phyloP scores from a whole-genome alignment of 2,888 invertebrate species.

The Acanthococcus lagerstroemiae region DNA sequence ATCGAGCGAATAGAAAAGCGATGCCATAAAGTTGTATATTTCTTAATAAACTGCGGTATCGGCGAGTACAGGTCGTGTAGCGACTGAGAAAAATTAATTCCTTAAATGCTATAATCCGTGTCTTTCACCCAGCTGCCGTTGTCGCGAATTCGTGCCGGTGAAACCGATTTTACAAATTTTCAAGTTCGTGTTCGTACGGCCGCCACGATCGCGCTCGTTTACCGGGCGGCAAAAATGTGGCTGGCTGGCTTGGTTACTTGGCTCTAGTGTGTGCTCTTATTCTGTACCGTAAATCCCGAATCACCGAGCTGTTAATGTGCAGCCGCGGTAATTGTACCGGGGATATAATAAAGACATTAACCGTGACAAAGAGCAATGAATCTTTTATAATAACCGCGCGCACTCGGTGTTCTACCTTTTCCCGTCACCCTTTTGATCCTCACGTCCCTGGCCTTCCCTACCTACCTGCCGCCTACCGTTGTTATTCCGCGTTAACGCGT shows the following conservation, averaged over 20 bases:
- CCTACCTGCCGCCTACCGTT: slow-evolving; percentile 1
- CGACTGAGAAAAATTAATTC: no score
- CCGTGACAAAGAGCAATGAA: slow-evolving; percentile 30
- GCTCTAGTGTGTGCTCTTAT: no score
- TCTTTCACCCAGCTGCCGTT: background rate
- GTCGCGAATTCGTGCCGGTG: background rate
- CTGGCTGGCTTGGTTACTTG: no score
- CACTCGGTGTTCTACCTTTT: slow-evolving; percentile 18
- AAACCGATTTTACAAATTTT: background rate
- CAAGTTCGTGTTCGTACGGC: background rate
- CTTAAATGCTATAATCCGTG: no score
- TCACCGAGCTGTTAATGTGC: background rate
- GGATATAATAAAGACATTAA: slow-evolving; percentile 29
- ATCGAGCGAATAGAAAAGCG: no score
- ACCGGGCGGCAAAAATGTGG: no score
- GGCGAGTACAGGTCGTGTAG: no score
- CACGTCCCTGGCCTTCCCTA: background rate
- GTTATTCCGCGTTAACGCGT: slow-evolving; percentile 5
- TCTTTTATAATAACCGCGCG: slow-evolving; percentile 28
- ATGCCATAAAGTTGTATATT: no score
- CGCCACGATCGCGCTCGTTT: no score
- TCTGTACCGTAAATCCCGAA: no score
- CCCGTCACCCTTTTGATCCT: background rate
- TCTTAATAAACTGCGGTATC: no score
- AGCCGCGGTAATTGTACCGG: background rate